Conservation (phyloP, 2,888 invertebrate species). For the Drosophila mercatorum region DNA sequence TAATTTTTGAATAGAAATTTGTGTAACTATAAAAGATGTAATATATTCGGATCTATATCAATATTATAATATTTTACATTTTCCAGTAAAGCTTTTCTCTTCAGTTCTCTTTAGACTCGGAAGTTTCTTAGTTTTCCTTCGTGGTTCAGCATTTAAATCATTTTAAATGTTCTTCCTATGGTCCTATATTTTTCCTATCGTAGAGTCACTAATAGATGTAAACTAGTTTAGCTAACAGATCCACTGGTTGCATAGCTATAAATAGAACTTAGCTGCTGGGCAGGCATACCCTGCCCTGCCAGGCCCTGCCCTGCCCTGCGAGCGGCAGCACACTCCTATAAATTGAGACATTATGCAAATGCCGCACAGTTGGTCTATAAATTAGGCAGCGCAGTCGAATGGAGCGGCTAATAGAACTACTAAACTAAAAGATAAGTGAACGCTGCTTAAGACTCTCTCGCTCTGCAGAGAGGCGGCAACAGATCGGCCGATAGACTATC, state of each 20-base stretch:
- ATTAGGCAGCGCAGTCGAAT: slow-evolving; percentile 17
- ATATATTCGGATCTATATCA: too few species aligned
- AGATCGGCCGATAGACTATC: slow-evolving; percentile 26
- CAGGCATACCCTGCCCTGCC: neutral
- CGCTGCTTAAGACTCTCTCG: neutral
- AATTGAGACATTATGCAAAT: slow-evolving; percentile 39
- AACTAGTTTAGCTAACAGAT: neutral
- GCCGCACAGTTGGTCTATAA: slow-evolving; percentile 10
- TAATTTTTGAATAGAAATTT: too few species aligned
- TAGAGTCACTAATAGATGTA: neutral
- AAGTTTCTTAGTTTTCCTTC: too few species aligned
- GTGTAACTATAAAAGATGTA: too few species aligned
- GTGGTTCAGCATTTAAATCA: neutral
- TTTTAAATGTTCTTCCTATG: neutral
- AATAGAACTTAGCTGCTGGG: slow-evolving; percentile 1
- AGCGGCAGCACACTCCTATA: neutral
- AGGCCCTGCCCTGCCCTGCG: slow-evolving; percentile 1
- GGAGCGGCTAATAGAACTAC: slow-evolving; percentile 17
- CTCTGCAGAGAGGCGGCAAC: neutral
- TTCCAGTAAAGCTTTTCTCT: too few species aligned
- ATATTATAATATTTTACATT: too few species aligned
- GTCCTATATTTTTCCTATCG: neutral
- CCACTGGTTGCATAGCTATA: neutral
- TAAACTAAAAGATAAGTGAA: slow-evolving; percentile 13
- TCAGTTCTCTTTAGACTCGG: too few species aligned